These are phyloP conservation scores for Camptogramma bilineatum DNA, from an alignment of 2,888 invertebrate species.

Conservation along the genomic window DNA sequence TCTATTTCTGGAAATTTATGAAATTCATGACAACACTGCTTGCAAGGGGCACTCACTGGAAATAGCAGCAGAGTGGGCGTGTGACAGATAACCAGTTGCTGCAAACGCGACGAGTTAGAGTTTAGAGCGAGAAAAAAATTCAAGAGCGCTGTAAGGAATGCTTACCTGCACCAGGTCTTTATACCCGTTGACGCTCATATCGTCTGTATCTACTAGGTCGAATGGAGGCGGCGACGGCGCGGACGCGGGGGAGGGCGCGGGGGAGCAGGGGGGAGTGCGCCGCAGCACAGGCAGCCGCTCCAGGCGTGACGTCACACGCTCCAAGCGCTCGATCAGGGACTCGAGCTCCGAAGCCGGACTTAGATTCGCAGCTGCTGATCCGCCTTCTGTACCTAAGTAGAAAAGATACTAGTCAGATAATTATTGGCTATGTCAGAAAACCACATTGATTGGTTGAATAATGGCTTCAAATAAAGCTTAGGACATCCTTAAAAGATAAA, in stretches of 20 bases:
- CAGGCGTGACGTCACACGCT: constrained; percentile 90
- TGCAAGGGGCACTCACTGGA: neutral
- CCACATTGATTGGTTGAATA: neutral
- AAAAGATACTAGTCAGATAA: constrained; percentile 8
- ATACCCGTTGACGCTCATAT: constrained; percentile 92
- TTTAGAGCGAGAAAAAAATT: neutral
- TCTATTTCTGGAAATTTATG: neutral
- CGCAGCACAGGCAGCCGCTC: constrained; percentile 83
- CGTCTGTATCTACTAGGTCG: constrained; percentile 56
- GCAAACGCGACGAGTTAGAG: neutral
- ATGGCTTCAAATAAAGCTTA: neutral
- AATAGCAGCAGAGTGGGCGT: constrained; percentile 10
- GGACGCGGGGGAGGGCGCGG: constrained; percentile 61
- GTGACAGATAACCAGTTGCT: constrained; percentile 1
- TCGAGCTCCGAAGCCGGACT: constrained; percentile 87
- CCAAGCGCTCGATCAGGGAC: constrained; percentile 89
- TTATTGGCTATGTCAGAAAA: neutral
- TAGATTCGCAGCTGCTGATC: constrained; percentile 68
- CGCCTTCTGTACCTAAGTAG: constrained; percentile 77
- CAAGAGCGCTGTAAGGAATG: neutral
- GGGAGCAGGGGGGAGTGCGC: constrained; percentile 63
- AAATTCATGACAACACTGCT: neutral
- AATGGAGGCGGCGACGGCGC: constrained; percentile 55
- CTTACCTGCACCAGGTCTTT: constrained; percentile 88
- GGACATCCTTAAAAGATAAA: neutral